Evolutionary conservation across 2,888 invertebrate genomes (phyloP), one percentile per base, ranked within the genome.

Genomic region (Gari tellinella): DNA sequence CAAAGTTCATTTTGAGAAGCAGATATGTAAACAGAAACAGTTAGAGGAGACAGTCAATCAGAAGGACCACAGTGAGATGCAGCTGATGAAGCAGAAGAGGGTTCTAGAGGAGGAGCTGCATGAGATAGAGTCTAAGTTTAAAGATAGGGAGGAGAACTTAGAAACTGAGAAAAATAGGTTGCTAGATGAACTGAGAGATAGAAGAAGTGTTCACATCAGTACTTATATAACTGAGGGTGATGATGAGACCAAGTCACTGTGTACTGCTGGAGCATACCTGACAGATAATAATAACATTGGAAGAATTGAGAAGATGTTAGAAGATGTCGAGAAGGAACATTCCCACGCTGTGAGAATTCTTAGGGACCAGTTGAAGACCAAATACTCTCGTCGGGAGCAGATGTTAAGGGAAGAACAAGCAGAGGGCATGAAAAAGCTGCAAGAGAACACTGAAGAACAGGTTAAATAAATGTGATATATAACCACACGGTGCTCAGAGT

Each of bases 41-140:
- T 67, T 90, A n/a, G 89, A 90, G 58, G 87, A 88, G 49, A 66
- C 86, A 1, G 74, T 89, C 19, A 78, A 85, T 51, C 81, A 88
- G 58, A 89, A 89, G 61, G 87, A 89, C 48, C 41, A 80, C 49
- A 85, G 84, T 38, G 88, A 90, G 65, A 81, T 82, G 52, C 85
- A 88, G 57, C 70, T 89, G 17, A 85, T 86, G 86, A 79, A 81
- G 46, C 88, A 89, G 63, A 89, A 89, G 56, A 73, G 88, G 14
- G 60, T 87, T 7, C 73, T 88, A 38, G 88, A 90, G 49, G 82
- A 87, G 60, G 88, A 89, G 52, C 67, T 90, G 17, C 55, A 73
- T 31, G 85, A 86, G 52, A 87, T 89, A 10, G 88, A 89, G 58
- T 67, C 79, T 0, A 85, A 83, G 62, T 81, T 89, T 48, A 73